A percentile compares a stretch with the other conserved stretches of the same genome.
Evolutionary conservation across 2,113 vertebrate species (phyloP).

Genomic region (Notothenia coriiceps): DNA sequence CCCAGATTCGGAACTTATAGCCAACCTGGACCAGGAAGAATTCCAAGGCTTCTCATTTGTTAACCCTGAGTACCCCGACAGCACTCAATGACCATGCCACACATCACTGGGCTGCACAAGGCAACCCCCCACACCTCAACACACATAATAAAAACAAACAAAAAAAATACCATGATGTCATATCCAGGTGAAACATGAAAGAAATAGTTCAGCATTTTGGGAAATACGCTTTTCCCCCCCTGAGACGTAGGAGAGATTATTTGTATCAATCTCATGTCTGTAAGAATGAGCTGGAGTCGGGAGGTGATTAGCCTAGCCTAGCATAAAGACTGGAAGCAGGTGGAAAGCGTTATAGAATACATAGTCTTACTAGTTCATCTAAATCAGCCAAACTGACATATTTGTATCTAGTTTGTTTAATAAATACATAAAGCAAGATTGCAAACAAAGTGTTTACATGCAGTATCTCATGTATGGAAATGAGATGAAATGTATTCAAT

Average conservation of each 20-base stretch:
- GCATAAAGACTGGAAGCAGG: neutral
- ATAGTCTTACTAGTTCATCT: too few relatives aligned
- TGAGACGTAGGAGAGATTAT: neutral
- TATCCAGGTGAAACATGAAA: slow-evolving; percentile 34
- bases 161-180: slow-evolving; percentile 41
- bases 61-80: slow-evolving; percentile 89
- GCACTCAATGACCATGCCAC: slow-evolving; percentile 72
- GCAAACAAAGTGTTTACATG: too few relatives aligned
- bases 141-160: neutral
- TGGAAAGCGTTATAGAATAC: neutral
- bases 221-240: neutral
- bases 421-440: too few relatives aligned
- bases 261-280: neutral
- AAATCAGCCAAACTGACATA: too few relatives aligned
- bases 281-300: neutral
- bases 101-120: slow-evolving; percentile 60
- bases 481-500: neutral
- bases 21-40: slow-evolving; percentile 99
- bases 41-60: slow-evolving; percentile 99
- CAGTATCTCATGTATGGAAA: neutral
- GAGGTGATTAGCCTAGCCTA: slow-evolving; percentile 1
- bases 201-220: slow-evolving; percentile 32
- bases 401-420: too few relatives aligned
- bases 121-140: slow-evolving; percentile 24
- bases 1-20: slow-evolving; percentile 98